These are phyloP conservation scores for Drosophila bocqueti DNA, from an alignment of 1,140 invertebrate species.

Conservation along the genomic window DNA sequence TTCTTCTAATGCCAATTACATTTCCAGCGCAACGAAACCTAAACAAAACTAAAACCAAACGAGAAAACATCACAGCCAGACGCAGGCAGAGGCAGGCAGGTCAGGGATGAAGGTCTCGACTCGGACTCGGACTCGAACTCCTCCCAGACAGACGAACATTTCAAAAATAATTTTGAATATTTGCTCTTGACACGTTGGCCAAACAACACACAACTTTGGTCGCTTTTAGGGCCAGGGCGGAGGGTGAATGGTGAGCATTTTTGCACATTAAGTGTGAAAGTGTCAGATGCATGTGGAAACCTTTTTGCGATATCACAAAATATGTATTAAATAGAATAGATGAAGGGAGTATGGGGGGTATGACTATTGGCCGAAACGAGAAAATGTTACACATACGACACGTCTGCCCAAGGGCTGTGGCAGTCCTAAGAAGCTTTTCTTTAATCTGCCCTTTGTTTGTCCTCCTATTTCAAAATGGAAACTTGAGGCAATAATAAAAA, in stretches of 20 bases:
- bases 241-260: slow-evolving; percentile 18
- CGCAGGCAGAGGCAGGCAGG: slow-evolving; percentile 15
- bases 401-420: slow-evolving; percentile 40
- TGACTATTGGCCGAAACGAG: slow-evolving; percentile 15
- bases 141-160: slow-evolving; percentile 65
- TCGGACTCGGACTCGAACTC: slow-evolving; percentile 5
- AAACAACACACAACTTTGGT: slow-evolving; percentile 34
- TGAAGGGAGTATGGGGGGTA: background rate
- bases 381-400: slow-evolving; percentile 72
- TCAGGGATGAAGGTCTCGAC: slow-evolving; percentile 26
- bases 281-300: slow-evolving; percentile 77
- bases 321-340: slow-evolving; percentile 58
- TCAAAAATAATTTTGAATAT: slow-evolving; percentile 83
- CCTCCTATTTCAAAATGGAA: slow-evolving; percentile 24
- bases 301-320: slow-evolving; percentile 50
- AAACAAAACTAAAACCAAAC: slow-evolving; percentile 62
- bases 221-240: background rate
- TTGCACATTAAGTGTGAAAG: slow-evolving; percentile 79
- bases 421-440: slow-evolving; percentile 50
- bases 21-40: slow-evolving; percentile 77
- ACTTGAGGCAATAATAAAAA: slow-evolving; percentile 27
- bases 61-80: slow-evolving; percentile 21
- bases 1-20: slow-evolving; percentile 82
- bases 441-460: slow-evolving; percentile 56
- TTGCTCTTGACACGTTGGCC: slow-evolving; percentile 81